phyloP scores from a whole-genome alignment of 2,797 vertebrate genomes.

The Crax fasciolata region DNA sequence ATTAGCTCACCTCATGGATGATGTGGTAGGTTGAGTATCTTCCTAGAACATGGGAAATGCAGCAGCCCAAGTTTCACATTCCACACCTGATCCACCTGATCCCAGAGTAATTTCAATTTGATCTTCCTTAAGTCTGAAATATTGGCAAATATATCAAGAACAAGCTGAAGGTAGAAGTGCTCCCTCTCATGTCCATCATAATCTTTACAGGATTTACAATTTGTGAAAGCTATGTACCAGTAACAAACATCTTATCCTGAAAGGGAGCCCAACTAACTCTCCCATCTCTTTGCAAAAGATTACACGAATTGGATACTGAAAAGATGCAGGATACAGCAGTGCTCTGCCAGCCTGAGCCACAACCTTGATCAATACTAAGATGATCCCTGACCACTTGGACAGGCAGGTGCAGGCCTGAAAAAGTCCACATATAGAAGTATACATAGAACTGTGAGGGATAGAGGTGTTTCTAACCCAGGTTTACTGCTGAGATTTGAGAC shows the following conservation, averaged over 20 bases:
- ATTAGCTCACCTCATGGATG: background rate
- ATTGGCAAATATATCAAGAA: background rate
- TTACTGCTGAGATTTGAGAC: background rate
- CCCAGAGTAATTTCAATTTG: background rate
- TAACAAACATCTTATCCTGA: background rate
- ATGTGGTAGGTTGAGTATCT: background rate
- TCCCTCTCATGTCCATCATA: background rate
- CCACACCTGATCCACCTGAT: background rate
- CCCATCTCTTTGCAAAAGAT: background rate
- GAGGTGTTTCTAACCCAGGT: background rate
- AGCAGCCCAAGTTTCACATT: background rate
- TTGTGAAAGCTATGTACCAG: background rate
- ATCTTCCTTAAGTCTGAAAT: background rate
- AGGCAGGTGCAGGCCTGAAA: background rate
- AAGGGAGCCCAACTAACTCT: background rate
- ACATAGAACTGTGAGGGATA: background rate
- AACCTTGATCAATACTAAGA: background rate
- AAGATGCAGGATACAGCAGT: background rate
- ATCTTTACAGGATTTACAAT: background rate
- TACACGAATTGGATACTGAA: background rate
- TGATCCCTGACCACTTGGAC: background rate
- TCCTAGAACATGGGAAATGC: accelerated
- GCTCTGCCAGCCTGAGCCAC: background rate
- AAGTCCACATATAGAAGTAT: background rate
- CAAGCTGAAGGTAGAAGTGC: background rate